Percentiles rank a stretch among this genome's conserved stretches.
phyloP scores from a whole-genome alignment of 2,888 invertebrate genomes.

The Nezara viridula region DNA sequence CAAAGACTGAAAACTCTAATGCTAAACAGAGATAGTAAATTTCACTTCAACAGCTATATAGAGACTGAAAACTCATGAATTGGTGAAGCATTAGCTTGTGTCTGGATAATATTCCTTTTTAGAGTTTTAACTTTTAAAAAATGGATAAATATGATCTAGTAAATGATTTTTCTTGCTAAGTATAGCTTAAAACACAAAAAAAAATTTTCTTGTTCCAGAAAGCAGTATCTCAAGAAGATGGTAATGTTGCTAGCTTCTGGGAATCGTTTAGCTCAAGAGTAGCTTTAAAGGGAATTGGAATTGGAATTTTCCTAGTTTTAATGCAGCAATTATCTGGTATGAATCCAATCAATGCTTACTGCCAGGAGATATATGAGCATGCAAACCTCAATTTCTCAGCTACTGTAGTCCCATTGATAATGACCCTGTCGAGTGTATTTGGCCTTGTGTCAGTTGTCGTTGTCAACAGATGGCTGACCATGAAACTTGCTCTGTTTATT shows the following conservation, averaged over 20 bases:
- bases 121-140: too few relatives aligned
- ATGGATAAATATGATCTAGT: neutral
- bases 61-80: too few relatives aligned
- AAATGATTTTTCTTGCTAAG: neutral
- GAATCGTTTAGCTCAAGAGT: conserved; percentile 6
- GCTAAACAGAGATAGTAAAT: too few relatives aligned
- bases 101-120: too few relatives aligned
- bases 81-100: too few relatives aligned
- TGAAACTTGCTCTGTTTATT: conserved; percentile 40
- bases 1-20: too few relatives aligned
- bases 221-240: neutral
- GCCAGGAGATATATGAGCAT: conserved; percentile 16
- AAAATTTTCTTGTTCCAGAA: neutral
- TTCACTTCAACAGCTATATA: too few relatives aligned
- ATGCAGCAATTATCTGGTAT: conserved; percentile 31
- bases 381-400: conserved; percentile 41
- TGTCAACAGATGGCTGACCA: neutral
- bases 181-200: neutral
- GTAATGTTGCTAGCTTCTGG: neutral
- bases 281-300: conserved; percentile 28
- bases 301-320: conserved; percentile 44
- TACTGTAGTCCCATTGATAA: conserved; percentile 17
- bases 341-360: conserved; percentile 43
- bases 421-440: neutral
- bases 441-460: conserved; percentile 32